Evolutionary conservation across 2,113 vertebrate genomes (phyloP), one percentile per base, ranked within the genome.

Genomic region (Todiramphus saurophagus): DNA sequence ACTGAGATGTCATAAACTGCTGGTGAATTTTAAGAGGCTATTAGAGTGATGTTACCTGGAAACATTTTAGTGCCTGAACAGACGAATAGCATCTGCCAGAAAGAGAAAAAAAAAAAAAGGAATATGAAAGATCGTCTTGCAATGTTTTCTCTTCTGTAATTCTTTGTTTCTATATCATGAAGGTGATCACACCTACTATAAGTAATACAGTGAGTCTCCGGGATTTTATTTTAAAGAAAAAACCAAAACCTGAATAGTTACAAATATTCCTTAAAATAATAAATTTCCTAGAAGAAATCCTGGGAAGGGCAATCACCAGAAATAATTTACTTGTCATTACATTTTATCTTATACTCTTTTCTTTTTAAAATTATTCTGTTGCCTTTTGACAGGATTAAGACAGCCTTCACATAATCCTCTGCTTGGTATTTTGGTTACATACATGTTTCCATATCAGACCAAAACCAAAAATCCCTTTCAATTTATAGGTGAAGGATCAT

Each of bases 1-100:
- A 37, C 37, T 31, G 12, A 1, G 3, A 58, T 23, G 8, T 76
- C 27, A 43, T 85, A 79, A 85, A 76, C 21, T 60, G 11, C 37
- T 90, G 31, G 37, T 86, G 41, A 80, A 35, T 48, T 96, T 83
- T 77, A 87, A 87, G 58, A 35, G 50, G 19, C 25, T 44, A 73
- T 59, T 81, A 93, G 58, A 87, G 68, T 75, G 80, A 86, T 88
- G 56, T 50, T 97, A 94, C 73, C 90, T 96, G 92, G 66, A 77
- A 84, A 80, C 6, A 23, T 90, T 85, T 60, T 63, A 72, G 48
- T 83, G 33, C 81, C 89, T 90, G 46, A 77, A 70, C 51, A 90
- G 89, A 53, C 83, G 80, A 94, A 59, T 55, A 91, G 28, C 79
- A 88, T 92, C 89, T 92, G 72, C 83, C 75, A 90, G 89, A 94